phyloP scores from a whole-genome alignment of 2,113 vertebrate genomes.

The Ardeotis arabs region DNA sequence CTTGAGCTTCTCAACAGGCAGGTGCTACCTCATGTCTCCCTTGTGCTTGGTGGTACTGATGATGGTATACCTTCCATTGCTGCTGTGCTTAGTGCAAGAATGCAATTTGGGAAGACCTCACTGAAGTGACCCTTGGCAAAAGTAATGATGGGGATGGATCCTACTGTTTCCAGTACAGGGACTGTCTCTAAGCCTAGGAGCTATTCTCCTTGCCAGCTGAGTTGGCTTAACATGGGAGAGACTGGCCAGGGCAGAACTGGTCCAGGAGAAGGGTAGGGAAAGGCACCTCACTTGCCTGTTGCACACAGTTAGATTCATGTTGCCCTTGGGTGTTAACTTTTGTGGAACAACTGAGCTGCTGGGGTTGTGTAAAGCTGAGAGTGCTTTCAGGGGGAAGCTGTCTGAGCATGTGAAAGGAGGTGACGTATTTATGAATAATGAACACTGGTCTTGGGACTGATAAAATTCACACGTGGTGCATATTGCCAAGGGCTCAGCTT shows the following conservation, averaged over 20 bases:
- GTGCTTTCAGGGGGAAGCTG: not conserved
- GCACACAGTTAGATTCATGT: not conserved
- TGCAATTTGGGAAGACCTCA: not conserved
- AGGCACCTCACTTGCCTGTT: not conserved
- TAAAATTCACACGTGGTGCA: not conserved
- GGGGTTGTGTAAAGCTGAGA: not conserved
- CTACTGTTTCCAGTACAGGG: not conserved
- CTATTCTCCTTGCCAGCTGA: not conserved
- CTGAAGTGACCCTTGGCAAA: not conserved
- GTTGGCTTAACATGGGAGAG: not conserved
- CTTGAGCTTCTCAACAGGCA: not conserved
- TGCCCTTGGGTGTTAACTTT: not conserved
- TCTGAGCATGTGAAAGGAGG: slow-evolving; percentile 10
- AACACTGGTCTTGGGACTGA: not conserved
- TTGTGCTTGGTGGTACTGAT: not conserved
- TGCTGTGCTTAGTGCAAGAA: not conserved
- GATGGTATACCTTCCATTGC: not conserved
- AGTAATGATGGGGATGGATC: not conserved
- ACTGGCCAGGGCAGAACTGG: not conserved
- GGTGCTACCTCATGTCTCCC: not conserved
- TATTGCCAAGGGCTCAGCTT: not conserved
- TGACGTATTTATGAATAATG: not conserved
- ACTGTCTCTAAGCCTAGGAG: not conserved
- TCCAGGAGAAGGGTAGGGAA: not conserved
- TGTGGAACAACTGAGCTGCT: not conserved